Conservation (phyloP, 2,797 vertebrate species). For the Melanitta fusca region DNA sequence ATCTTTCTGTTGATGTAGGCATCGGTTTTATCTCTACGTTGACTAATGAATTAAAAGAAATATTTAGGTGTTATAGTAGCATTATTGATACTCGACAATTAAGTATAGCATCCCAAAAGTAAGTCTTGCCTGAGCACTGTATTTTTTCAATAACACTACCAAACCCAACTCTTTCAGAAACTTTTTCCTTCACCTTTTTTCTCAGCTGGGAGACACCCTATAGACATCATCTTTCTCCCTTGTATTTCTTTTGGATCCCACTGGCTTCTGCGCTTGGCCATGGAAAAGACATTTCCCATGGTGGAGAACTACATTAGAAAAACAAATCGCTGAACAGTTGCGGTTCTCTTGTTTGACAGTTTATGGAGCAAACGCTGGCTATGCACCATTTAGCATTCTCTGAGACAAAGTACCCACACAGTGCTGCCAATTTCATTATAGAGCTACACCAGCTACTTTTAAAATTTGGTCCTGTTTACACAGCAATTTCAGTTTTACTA, state of each 20-base stretch:
- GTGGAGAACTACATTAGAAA: conserved; percentile 63
- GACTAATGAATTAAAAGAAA: background rate
- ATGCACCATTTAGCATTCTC: conserved; percentile 66
- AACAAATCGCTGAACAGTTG: conserved; percentile 58
- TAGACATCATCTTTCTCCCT: conserved; percentile 21
- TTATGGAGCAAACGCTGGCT: conserved; percentile 70
- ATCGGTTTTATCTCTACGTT: background rate
- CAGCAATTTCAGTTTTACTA: conserved; percentile 68
- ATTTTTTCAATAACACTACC: background rate
- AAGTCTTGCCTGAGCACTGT: background rate
- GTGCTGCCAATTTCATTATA: conserved; percentile 70
- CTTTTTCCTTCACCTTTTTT: background rate
- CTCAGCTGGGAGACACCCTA: background rate
- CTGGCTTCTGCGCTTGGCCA: conserved; percentile 58
- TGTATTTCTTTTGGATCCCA: conserved; percentile 60
- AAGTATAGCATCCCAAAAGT: background rate
- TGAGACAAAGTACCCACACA: conserved; percentile 61
- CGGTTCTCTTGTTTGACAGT: conserved; percentile 68
- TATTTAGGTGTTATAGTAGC: background rate
- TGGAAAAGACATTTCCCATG: conserved; percentile 71
- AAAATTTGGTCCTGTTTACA: conserved; percentile 71
- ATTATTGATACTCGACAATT: background rate
- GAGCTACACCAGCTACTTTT: conserved; percentile 66
- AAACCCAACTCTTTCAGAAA: background rate
- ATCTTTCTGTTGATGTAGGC: background rate